Conservation (phyloP, 2,888 invertebrate genomes). For the Aleiodes leptofemur region DNA sequence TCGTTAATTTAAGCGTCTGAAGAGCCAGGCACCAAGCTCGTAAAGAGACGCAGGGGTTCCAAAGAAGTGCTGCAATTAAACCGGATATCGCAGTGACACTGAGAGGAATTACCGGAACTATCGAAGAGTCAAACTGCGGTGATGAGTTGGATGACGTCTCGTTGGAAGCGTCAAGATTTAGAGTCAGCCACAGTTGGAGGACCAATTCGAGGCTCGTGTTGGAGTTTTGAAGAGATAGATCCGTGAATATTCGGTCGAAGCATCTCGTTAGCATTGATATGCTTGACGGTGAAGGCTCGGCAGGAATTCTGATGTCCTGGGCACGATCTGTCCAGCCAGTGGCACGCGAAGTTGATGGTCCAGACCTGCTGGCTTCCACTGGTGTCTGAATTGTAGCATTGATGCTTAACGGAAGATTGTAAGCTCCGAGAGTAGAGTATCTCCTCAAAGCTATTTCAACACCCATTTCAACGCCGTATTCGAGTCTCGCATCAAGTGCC, state of each 20-base stretch:
- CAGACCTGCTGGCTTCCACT: conserved; percentile 50
- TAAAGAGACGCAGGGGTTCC: conserved; percentile 82
- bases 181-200: conserved; percentile 90
- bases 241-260: conserved; percentile 83
- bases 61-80: conserved; percentile 81
- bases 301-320: conserved; percentile 65
- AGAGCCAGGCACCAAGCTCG: conserved; percentile 88
- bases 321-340: conserved; percentile 60
- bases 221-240: conserved; percentile 80
- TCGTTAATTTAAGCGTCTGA: conserved; percentile 85
- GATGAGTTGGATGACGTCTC: conserved; percentile 65
- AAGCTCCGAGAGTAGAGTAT: conserved; percentile 82
- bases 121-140: conserved; percentile 78
- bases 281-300: conserved; percentile 65
- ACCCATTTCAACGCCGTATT: conserved; percentile 86
- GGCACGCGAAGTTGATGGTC: conserved; percentile 49
- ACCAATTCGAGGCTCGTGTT: conserved; percentile 89
- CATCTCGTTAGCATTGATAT: conserved; percentile 82
- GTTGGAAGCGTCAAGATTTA: conserved; percentile 82
- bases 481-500: conserved; percentile 86
- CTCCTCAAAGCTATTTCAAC: conserved; percentile 86
- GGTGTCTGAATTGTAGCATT: conserved; percentile 74
- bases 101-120: conserved; percentile 81
- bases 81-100: conserved; percentile 81
- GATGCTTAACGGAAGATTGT: conserved; percentile 79